Conservation (phyloP, 1,140 invertebrate genomes). For the Eumeta japonica region DNA sequence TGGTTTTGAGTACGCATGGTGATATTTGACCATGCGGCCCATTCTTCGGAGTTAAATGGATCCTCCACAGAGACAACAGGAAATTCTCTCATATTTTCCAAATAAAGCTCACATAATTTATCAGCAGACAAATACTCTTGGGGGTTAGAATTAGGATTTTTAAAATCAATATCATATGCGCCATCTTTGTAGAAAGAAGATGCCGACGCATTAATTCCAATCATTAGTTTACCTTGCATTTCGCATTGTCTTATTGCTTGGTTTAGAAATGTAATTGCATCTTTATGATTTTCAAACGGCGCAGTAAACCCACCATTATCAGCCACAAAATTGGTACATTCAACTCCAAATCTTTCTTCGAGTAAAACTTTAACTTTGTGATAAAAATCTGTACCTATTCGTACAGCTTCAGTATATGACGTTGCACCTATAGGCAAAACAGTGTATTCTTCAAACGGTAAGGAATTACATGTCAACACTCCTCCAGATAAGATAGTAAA, state of each 20-base stretch:
- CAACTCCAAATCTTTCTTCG: constrained; percentile 82
- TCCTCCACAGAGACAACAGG: constrained; percentile 96
- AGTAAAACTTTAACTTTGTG: constrained; percentile 92
- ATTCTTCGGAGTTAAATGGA: constrained; percentile 95
- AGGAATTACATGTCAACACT: constrained; percentile 92
- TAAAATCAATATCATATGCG: constrained; percentile 94
- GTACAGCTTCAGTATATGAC: constrained; percentile 93
- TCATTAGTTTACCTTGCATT: constrained; percentile 85
- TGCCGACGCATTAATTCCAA: constrained; percentile 97
- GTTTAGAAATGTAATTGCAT: constrained; percentile 82
- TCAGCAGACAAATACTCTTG: constrained; percentile 73
- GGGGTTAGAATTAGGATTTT: constrained; percentile 86
- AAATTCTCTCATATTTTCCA: constrained; percentile 87
- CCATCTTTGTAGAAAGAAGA: constrained; percentile 88
- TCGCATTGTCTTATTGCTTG: constrained; percentile 90
- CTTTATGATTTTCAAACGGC: constrained; percentile 91
- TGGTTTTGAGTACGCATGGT: constrained; percentile 75
- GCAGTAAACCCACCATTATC: constrained; percentile 98
- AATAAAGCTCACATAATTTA: constrained; percentile 81
- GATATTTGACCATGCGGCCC: constrained; percentile 85
- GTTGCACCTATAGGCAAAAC: constrained; percentile 83
- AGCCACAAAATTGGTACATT: constrained; percentile 92
- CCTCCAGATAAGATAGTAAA: constrained; percentile 99
- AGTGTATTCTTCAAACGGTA: constrained; percentile 98
- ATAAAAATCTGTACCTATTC: constrained; percentile 94